Conservation (phyloP, 2,113 vertebrate species). For the Raja brachyura region DNA sequence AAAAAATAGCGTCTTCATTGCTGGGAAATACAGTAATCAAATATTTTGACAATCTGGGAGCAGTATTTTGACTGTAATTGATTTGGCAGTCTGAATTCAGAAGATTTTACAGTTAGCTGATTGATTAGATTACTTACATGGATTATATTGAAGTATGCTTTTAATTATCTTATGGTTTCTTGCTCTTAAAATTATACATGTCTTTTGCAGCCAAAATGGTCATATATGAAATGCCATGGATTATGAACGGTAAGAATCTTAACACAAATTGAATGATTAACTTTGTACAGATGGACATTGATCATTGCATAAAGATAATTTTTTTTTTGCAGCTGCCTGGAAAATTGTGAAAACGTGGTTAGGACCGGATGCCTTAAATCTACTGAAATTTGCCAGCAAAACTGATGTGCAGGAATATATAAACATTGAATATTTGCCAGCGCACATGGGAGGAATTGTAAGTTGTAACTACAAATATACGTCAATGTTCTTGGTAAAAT, state of each 20-base stretch:
- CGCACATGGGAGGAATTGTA: conserved; percentile 91
- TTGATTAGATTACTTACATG: conserved; percentile 9
- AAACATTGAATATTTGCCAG: conserved; percentile 73
- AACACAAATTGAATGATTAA: neutral
- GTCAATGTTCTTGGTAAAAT: neutral
- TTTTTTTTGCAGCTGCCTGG: conserved; percentile 76
- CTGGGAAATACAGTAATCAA: neutral
- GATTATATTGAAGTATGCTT: no score
- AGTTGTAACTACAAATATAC: conserved; percentile 45
- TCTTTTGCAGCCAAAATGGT: conserved; percentile 86
- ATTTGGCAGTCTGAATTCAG: neutral
- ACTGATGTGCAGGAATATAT: conserved; percentile 77
- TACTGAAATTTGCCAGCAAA: conserved; percentile 80
- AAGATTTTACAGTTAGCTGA: neutral
- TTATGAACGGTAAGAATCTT: conserved; percentile 85
- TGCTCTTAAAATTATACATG: neutral
- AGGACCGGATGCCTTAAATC: conserved; percentile 83
- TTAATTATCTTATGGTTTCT: neutral
- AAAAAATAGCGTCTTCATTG: no score
- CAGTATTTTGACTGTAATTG: neutral
- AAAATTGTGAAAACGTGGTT: conserved; percentile 92
- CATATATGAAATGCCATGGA: conserved; percentile 97
- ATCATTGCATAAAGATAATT: neutral
- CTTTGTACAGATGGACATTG: neutral
- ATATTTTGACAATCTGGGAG: neutral